These are phyloP conservation scores for Nycticorax nycticorax DNA, from an alignment of 2,113 vertebrate species.

Conservation along the genomic window DNA sequence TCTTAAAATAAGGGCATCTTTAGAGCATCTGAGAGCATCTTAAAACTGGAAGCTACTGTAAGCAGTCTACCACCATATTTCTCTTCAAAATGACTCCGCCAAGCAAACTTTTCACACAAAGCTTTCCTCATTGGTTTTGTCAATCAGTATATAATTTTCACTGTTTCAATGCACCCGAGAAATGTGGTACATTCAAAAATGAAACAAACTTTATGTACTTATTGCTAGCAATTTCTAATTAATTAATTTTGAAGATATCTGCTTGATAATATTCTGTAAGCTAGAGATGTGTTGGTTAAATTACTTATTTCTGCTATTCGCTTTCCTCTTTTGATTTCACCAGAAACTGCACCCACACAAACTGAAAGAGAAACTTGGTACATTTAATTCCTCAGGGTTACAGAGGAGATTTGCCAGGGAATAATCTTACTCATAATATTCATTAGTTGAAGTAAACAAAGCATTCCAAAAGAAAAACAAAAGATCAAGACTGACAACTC, in stretches of 20 bases:
- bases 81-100: not conserved
- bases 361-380: not conserved
- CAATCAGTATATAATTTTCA: not conserved
- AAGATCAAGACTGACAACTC: not conserved
- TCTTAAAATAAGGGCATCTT: not conserved
- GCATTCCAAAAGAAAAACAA: not conserved
- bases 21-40: not conserved
- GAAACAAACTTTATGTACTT: not conserved
- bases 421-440: not conserved
- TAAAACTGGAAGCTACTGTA: not conserved
- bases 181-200: not conserved
- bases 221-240: not conserved
- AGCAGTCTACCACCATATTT: not conserved
- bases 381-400: not conserved
- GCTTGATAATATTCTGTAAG: not conserved
- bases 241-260: not conserved
- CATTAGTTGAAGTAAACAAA: not conserved
- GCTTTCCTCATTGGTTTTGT: not conserved
- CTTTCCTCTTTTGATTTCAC: not conserved
- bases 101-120: not conserved
- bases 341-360: not conserved
- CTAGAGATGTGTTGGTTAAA: not conserved
- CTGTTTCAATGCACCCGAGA: not conserved
- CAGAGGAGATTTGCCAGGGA: not conserved
- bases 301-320: not conserved